A percentile compares a stretch with the other conserved stretches of the same genome.
Conservation (phyloP, 1,140 invertebrate genomes). For the Drosophila yakuba region DNA sequence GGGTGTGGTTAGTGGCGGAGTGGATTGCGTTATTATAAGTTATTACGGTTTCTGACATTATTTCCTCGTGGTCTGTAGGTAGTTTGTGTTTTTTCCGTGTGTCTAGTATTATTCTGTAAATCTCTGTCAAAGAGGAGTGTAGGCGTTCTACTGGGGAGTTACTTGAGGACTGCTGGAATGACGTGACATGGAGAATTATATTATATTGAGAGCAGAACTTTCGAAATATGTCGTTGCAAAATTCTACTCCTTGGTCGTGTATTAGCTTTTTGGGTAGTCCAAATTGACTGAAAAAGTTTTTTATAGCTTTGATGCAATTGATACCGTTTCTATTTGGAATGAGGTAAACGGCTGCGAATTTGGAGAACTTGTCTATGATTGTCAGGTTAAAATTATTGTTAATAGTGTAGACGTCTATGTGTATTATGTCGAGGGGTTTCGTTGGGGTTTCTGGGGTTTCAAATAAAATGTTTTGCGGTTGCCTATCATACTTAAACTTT, state of each 20-base stretch:
- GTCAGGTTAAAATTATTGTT: neutral
- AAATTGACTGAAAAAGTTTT: slow-evolving; percentile 1
- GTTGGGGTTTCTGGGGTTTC: neutral
- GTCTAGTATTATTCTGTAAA: neutral
- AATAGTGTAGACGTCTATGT: neutral
- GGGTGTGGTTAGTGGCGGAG: neutral
- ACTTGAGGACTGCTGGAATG: slow-evolving; percentile 4
- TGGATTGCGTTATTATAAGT: slow-evolving; percentile 2
- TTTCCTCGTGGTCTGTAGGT: neutral
- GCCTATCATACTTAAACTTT: neutral
- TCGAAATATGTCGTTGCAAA: neutral
- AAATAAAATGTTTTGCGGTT: neutral
- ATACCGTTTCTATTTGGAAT: slow-evolving; percentile 1
- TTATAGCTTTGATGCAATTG: neutral
- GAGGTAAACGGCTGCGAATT: neutral
- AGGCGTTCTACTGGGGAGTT: neutral
- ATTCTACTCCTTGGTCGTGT: slow-evolving; percentile 3
- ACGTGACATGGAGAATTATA: neutral
- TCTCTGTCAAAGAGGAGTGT: neutral
- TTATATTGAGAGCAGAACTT: neutral
- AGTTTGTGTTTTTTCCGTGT: neutral
- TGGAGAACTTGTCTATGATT: slow-evolving; percentile 1
- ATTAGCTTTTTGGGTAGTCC: slow-evolving; percentile 5
- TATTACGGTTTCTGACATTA: neutral
- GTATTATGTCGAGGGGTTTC: neutral